phyloP scores from a whole-genome alignment of 2,113 vertebrate genomes.

The Mustela lutreola region DNA sequence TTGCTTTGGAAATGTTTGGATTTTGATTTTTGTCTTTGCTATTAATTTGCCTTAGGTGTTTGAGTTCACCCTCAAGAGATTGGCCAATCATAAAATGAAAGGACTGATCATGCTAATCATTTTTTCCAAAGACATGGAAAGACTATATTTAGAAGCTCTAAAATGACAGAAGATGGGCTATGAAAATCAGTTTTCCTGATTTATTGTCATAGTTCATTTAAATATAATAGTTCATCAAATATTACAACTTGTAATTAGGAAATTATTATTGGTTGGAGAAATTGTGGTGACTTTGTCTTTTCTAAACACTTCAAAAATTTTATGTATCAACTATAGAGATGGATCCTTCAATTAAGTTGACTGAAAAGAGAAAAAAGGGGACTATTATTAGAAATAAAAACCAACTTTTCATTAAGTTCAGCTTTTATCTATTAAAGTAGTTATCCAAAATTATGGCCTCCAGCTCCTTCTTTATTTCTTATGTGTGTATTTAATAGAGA shows the following conservation, averaged over 20 bases:
- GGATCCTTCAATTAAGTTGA: not conserved
- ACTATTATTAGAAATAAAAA: constrained; percentile 32
- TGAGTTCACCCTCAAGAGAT: not conserved
- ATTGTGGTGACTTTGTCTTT: constrained; percentile 37
- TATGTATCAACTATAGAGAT: not conserved
- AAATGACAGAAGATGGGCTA: not conserved
- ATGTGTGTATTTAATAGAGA: not conserved
- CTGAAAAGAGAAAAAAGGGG: constrained; percentile 23
- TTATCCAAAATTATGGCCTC: not conserved
- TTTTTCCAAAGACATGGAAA: not conserved
- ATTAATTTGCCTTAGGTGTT: not conserved
- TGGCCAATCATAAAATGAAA: constrained; percentile 29
- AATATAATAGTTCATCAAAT: constrained; percentile 15
- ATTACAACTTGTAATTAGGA: constrained; percentile 26
- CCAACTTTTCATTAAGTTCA: constrained; percentile 40
- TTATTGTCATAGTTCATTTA: constrained; percentile 1
- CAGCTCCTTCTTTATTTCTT: constrained; percentile 12
- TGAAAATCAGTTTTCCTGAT: constrained; percentile 34
- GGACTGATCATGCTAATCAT: not conserved
- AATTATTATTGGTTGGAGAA: constrained; percentile 32
- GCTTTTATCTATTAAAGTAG: constrained; percentile 13
- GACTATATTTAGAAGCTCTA: not conserved
- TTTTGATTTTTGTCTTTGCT: constrained; percentile 22
- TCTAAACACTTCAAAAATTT: constrained; percentile 51
- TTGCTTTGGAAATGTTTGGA: not conserved